phyloP scores from a whole-genome alignment of 1,140 invertebrate genomes.

The Holcopasites calliopsidis region DNA sequence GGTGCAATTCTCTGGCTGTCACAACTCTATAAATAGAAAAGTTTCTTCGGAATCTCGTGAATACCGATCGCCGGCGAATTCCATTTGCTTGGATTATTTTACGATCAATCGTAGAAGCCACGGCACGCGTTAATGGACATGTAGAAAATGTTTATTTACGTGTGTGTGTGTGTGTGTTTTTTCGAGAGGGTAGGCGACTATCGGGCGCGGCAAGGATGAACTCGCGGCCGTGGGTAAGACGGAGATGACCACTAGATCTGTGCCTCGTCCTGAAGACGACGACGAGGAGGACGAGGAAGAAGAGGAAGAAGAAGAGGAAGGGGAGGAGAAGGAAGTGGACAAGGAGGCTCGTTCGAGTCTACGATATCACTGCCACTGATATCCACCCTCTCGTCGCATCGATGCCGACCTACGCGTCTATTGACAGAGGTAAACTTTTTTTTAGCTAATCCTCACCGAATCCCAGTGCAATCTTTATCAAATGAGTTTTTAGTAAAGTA shows the following conservation, averaged over 20 bases:
- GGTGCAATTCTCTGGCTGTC: not conserved
- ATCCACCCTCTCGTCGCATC: constrained; percentile 55
- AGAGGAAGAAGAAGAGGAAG: constrained; percentile 50
- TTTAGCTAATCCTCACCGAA: not conserved
- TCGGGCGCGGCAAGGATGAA: constrained; percentile 42
- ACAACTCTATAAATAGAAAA: not conserved
- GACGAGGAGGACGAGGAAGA: constrained; percentile 61
- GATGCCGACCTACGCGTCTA: constrained; percentile 56
- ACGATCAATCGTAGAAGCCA: not conserved
- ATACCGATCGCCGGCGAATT: not conserved
- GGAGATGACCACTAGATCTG: constrained; percentile 60
- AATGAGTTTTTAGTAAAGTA: too few relatives aligned
- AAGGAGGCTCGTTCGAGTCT: constrained; percentile 42
- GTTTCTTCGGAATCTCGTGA: not conserved
- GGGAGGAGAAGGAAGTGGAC: constrained; percentile 31
- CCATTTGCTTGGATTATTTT: not conserved
- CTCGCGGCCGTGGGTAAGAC: constrained; percentile 52
- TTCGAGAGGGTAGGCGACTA: constrained; percentile 21
- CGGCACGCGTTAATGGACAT: not conserved
- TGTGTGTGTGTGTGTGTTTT: constrained; percentile 10
- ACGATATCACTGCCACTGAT: constrained; percentile 61
- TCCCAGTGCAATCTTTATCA: too few relatives aligned
- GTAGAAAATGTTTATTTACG: not conserved
- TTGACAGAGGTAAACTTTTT: constrained; percentile 52
- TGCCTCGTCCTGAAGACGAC: constrained; percentile 61